Evolutionary conservation across 2,797 vertebrate genomes (phyloP), one percentile per base, ranked within the genome.

Genomic region (Rhinophrynus dorsalis): DNA sequence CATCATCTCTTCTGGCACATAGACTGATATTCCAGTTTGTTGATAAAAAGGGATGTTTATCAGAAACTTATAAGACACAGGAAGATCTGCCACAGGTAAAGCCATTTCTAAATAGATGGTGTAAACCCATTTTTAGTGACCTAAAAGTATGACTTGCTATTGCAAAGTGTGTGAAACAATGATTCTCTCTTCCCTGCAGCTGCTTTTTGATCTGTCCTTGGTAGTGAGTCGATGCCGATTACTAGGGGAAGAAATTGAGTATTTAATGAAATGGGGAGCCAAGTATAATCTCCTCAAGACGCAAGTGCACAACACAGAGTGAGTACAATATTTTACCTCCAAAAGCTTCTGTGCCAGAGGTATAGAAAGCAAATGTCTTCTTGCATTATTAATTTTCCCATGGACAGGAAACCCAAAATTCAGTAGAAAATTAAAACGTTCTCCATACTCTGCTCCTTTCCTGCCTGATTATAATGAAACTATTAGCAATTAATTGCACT

Each of bases 221-320:
- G 82, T 86, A 74, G 83, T 90, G 52, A 82, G 71, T 47, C 83
- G 32, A 2, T 91, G 86, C 75, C 83, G 75, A 68, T 66, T 75
- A 67, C 72, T 92, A 23, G 89, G 88, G 80, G 84, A 90, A 20
- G 90, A 91, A 67, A 57, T 91, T 68, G 84, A 89, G 24, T 89
- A 87, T 77, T 82, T 91, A 78, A 78, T 82, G 55, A 86, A 76
- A 78, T 90, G 89, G 90, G 90, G 90, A 51, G 82, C 85, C 61
- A 89, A 86, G 69, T 92, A 85, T 79, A 82, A 82, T 24, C 78
- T 92, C 45, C 76, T 90, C 61, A 81, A 84, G 74, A 78, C 74
- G 24, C 62, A 79, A 30, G 64, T 91, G 50, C 60, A 59, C 12
- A 76, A 77, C 78, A 86, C 79, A 42, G 75, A 82, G 90, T 91